Base-by-base conservation (phyloP, 2,797 vertebrate species). In the Emydoidea blandingii region DNA sequence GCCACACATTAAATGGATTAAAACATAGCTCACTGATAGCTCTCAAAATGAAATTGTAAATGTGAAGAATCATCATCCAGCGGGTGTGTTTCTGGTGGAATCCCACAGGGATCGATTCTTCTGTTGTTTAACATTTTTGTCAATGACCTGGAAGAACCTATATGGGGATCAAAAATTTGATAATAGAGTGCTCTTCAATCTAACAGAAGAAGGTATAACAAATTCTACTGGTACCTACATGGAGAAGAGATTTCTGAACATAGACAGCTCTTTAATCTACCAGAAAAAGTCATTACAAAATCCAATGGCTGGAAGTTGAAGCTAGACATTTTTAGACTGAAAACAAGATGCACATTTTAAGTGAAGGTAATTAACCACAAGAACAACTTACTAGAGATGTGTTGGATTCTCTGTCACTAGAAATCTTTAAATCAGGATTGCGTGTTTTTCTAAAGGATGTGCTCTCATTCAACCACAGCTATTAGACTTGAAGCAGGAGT, bases 261-360 rank as follows among this genome's bases (percentile, higher is more conserved):
- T 12, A n/a, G 65, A 37, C 18, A 31, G 57, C 57, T 21, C n/a
- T 72, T 72, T 23, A 37, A 23, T 72, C 10, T 72, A 31, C 27
- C 19, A 37, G n/a, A 65, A 47, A 88, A 54, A 6, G 57, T 16
- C 1, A 0, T 23, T 91, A 27, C 68, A 8, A 94, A 81, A 57
- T n/a, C 76, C 29, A 10, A 0, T 16, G 72, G 18, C 8, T 53
- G 12, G 18, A 79, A 27, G 5, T 1, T 79, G 19, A 21, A 49
- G 44, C 15, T 37, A 56, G 37, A 94, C 3, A 21, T 25, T 59
- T 31, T 59, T 31, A 29, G 57, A 72, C n/a, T 72, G 19, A 37
- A 72, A 72, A 72, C n/a, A n/a, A 72, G n/a, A 31, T 72, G 19
- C n/a, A 23, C 21, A 3, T n/a, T 37, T n/a, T 72, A n/a, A 72